A percentile compares a stretch with the other conserved stretches of the same genome.
phyloP scores from a whole-genome alignment of 2,113 vertebrate species.

The Pavo muticus region DNA sequence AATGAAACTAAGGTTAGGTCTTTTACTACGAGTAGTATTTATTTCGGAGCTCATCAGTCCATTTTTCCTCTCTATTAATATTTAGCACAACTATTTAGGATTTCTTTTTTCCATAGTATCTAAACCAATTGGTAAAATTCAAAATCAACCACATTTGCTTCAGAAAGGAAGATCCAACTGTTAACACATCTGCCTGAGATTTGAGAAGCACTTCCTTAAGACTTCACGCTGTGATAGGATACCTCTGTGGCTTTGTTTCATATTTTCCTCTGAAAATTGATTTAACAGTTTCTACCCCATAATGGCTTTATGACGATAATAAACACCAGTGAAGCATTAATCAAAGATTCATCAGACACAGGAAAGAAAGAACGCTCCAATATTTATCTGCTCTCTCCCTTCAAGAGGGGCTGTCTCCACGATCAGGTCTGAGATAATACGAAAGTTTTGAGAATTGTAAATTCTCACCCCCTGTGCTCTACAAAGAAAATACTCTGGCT shows the following conservation, averaged over 20 bases:
- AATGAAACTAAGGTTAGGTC: conserved; percentile 25
- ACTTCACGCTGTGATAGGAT: background rate
- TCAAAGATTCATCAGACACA: conserved; percentile 10
- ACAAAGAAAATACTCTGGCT: background rate
- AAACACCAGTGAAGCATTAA: conserved; percentile 15
- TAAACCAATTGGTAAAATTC: background rate
- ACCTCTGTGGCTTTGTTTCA: conserved; percentile 5
- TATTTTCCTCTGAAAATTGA: background rate
- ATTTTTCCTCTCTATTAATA: background rate
- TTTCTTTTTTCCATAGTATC: background rate
- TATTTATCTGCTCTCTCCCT: background rate
- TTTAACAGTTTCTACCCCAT: conserved; percentile 6
- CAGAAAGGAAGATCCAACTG: background rate
- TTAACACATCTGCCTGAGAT: background rate
- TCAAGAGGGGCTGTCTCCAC: background rate
- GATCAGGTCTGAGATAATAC: background rate
- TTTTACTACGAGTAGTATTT: conserved; percentile 1
- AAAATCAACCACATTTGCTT: background rate
- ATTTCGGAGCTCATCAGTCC: conserved; percentile 8
- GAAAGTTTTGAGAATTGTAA: background rate
- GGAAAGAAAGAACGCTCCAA: background rate
- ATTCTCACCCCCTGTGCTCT: background rate
- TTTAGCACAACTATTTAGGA: background rate
- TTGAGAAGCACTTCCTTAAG: background rate
- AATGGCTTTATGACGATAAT: conserved; percentile 14